Evolutionary conservation across 2,888 invertebrate species (phyloP).

Genomic region (Eurois occulta): DNA sequence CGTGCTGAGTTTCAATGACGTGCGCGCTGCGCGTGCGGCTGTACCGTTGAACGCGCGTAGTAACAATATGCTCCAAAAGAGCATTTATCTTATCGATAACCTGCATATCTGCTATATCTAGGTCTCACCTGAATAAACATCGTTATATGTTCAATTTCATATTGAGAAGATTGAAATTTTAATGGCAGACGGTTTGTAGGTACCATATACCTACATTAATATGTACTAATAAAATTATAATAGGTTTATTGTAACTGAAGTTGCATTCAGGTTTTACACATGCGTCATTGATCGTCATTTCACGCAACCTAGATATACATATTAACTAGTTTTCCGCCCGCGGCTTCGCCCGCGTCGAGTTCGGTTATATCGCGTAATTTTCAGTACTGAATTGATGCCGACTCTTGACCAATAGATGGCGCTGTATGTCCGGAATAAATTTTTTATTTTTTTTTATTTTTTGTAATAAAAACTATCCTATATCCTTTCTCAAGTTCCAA

Average conservation of each 20-base stretch:
- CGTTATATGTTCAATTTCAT: constrained; percentile 49
- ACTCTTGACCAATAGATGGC: too few relatives aligned
- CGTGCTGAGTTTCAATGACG: constrained; percentile 51
- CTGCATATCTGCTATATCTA: constrained; percentile 70
- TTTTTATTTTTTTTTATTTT: too few relatives aligned
- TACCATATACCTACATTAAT: constrained; percentile 8
- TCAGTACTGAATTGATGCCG: too few relatives aligned
- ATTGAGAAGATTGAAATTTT: constrained; percentile 38
- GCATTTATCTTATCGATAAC: constrained; percentile 71
- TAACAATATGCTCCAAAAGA: constrained; percentile 69
- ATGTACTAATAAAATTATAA: constrained; percentile 30
- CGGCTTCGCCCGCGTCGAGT: too few relatives aligned
- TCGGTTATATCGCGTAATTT: too few relatives aligned
- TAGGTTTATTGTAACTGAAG: neutral
- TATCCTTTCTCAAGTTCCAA: too few relatives aligned
- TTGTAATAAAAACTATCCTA: too few relatives aligned
- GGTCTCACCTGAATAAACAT: constrained; percentile 77
- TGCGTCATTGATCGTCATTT: constrained; percentile 60
- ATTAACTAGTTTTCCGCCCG: too few relatives aligned
- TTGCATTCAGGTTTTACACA: constrained; percentile 47
- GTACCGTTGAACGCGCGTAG: constrained; percentile 70
- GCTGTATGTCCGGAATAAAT: too few relatives aligned
- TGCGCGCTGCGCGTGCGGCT: constrained; percentile 54
- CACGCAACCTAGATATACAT: constrained; percentile 59
- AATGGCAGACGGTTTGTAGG: constrained; percentile 19